These are phyloP conservation scores for Zophobas atratus DNA, from an alignment of 1,140 invertebrate genomes.

Conservation along the genomic window DNA sequence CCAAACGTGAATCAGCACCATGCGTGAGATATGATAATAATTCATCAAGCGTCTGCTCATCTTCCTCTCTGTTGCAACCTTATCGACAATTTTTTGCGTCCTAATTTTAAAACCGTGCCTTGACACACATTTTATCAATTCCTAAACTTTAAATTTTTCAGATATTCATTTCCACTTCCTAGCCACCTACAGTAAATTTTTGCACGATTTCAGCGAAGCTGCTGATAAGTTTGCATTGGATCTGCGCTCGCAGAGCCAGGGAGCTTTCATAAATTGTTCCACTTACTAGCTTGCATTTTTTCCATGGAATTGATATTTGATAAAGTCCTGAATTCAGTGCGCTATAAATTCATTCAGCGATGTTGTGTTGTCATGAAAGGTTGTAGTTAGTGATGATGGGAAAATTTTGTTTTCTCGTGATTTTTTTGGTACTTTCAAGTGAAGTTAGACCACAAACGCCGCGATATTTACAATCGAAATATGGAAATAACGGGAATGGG, in stretches of 20 bases:
- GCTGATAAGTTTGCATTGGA: not conserved
- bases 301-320: not conserved
- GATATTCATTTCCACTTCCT: slow-evolving; percentile 37
- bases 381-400: slow-evolving; percentile 11
- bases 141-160: slow-evolving; percentile 19
- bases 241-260: not conserved
- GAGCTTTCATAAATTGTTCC: not conserved
- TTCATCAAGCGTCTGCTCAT: slow-evolving; percentile 23
- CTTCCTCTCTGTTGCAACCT: slow-evolving; percentile 1
- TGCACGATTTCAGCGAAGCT: slow-evolving; percentile 16
- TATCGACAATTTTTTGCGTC: slow-evolving; percentile 21
- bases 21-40: slow-evolving; percentile 5
- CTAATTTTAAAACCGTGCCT: slow-evolving; percentile 16
- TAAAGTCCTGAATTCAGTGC: slow-evolving; percentile 16
- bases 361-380: slow-evolving; percentile 1
- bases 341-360: slow-evolving; percentile 13
- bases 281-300: not conserved
- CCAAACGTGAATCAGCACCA: not conserved
- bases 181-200: slow-evolving; percentile 19
- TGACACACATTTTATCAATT: slow-evolving; percentile 28
- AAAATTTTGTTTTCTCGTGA: slow-evolving; percentile 14
- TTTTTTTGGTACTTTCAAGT: not conserved
- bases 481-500: slow-evolving; percentile 1
- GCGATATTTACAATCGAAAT: slow-evolving; percentile 21
- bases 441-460: not conserved